Conservation (phyloP, 2,113 vertebrate species). For the Pelecanus crispus region DNA sequence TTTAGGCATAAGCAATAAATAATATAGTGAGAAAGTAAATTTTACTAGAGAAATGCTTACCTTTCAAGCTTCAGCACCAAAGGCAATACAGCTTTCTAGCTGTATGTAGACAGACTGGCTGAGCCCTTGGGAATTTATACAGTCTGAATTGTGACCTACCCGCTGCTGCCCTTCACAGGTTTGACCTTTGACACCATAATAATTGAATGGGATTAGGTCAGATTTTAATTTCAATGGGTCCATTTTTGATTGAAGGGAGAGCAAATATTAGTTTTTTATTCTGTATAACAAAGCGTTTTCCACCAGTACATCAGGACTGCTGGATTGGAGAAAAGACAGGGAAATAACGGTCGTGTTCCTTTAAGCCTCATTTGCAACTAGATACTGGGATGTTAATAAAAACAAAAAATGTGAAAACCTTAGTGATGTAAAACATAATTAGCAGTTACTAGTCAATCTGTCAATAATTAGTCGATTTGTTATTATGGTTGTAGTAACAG, state of each 20-base stretch:
- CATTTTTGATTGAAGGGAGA: not conserved
- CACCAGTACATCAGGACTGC: not conserved
- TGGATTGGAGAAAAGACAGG: not conserved
- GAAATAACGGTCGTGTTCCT: not conserved
- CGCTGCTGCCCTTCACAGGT: not conserved
- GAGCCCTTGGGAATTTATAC: constrained; percentile 22
- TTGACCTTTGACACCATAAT: constrained; percentile 5
- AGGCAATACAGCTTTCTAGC: constrained; percentile 35
- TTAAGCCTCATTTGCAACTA: not conserved
- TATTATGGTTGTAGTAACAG: not conserved
- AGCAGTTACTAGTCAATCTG: not conserved
- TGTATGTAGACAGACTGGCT: not conserved
- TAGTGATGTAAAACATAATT: not conserved
- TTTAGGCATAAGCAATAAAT: not conserved
- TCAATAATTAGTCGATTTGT: not conserved
- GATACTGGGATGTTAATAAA: not conserved
- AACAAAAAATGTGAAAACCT: not conserved
- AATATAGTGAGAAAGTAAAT: not conserved
- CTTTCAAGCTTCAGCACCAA: constrained; percentile 4
- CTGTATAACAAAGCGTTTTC: not conserved
- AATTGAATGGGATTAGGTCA: not conserved
- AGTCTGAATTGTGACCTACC: not conserved
- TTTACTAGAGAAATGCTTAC: constrained; percentile 7
- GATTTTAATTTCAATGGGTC: not conserved
- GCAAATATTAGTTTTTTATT: constrained; percentile 8